Evolutionary conservation across 1,140 invertebrate genomes (phyloP), one percentile per base, ranked within the genome.

Genomic region (Drosophila varians): DNA sequence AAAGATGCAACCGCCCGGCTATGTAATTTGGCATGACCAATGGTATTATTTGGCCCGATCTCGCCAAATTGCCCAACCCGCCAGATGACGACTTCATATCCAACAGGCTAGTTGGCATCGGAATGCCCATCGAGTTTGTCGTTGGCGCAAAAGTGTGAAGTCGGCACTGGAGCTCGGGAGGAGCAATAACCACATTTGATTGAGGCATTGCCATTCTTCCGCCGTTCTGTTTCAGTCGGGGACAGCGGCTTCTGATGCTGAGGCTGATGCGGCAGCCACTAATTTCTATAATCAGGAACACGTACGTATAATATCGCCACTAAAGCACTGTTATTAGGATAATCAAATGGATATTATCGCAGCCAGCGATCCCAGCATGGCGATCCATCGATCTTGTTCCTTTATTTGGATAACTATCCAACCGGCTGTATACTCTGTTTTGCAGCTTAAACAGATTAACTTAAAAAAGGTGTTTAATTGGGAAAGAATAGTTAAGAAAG

Each of bases 201-300:
- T 76, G 72, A 66, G 74, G 58, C 70, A 60, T 74, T 62, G 73
- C 49, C n/a, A n/a, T n/a, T n/a, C n/a, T n/a, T n/a, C n/a, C n/a
- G n/a, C n/a, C 25, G 19, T 53, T 11, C 16, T 14, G 25, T 49
- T 6, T n/a, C 31, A n/a, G 31, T 3, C 11, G 4, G 12, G 14
- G 48, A 36, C 31, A 46, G 43, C 34, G 12, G 53, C 38, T 36
- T 6, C 46, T 45, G 21, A 46, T 31, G 36, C 64, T 25, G 47
- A 21, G 34, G 34, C 68, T 48, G 52, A 31, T 26, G 36, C 72
- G 52, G 61, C 61, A 43, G 36, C 61, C 28, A 36, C 54, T 90
- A 90, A 91, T 91, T 90, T 88, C 90, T 91, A 91, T 91, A 91
- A 91, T 91, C 90, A 91, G 90, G 38, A 69, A 88, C 90, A 91